These are phyloP conservation scores for Pedetes capensis DNA, from an alignment of 2,113 vertebrate species.

Conservation along the genomic window DNA sequence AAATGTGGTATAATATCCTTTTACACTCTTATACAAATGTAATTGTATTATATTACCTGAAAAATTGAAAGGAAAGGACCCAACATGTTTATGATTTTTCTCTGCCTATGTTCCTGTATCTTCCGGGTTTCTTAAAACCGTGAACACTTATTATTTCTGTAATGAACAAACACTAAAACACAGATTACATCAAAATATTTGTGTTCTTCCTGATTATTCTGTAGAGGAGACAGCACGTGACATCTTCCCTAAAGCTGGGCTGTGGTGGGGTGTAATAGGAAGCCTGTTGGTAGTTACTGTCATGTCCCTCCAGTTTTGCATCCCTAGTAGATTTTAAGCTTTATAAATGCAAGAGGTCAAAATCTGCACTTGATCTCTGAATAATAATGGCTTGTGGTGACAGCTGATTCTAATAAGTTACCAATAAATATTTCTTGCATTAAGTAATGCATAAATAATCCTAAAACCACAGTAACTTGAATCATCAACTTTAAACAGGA, in stretches of 20 bases:
- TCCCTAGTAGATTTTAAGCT: neutral
- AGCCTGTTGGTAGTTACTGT: no score
- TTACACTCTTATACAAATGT: neutral
- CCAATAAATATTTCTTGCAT: neutral
- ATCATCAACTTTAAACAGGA: neutral
- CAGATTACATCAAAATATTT: neutral
- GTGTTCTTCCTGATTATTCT: neutral
- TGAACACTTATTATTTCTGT: neutral
- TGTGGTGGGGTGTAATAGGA: rapidly evolving
- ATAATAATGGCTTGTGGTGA: neutral
- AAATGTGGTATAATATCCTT: neutral
- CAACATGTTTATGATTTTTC: neutral
- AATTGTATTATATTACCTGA: neutral
- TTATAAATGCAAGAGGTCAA: neutral
- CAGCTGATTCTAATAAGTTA: neutral
- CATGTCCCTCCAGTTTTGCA: neutral
- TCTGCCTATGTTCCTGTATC: neutral
- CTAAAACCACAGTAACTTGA: neutral
- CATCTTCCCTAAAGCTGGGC: rapidly evolving
- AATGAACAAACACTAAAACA: neutral
- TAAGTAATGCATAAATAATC: neutral
- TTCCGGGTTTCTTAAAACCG: neutral
- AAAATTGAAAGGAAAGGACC: neutral
- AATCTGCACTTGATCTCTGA: neutral
- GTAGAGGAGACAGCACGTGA: neutral